Evolutionary conservation across 2,797 vertebrate genomes (phyloP).

Genomic region (Kryptolebias ocellatus): DNA sequence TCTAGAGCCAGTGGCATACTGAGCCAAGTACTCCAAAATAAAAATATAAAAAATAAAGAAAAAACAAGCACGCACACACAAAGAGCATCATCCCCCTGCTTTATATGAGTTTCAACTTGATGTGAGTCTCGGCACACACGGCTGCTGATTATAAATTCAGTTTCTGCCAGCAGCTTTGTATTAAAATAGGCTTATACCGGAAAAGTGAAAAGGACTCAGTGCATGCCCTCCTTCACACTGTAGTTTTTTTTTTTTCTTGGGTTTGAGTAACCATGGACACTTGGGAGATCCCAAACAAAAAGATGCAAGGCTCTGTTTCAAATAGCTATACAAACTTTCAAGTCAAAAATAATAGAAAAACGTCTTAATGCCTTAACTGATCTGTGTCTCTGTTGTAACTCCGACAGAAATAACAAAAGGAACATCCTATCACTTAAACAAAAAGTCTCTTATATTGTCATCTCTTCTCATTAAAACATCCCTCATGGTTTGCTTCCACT

Average conservation of each 20-base stretch:
- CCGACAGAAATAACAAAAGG: not conserved
- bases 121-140: conserved; percentile 31
- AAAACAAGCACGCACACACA: not conserved
- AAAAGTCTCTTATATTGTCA: not conserved
- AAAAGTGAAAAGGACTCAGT: conserved; percentile 17
- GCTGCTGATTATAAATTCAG: conserved; percentile 44
- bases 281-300: not conserved
- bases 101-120: conserved; percentile 20
- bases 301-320: not conserved
- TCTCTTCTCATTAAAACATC: not conserved
- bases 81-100: conserved; percentile 3
- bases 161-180: conserved; percentile 38
- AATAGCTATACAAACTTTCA: not conserved
- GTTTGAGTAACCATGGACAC: not conserved
- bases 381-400: too few species aligned
- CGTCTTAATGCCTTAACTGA: too few species aligned
- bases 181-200: conserved; percentile 35
- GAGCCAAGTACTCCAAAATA: conserved; percentile 60
- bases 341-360: too few species aligned
- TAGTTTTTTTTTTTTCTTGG: not conserved
- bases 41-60: conserved; percentile 5
- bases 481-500: not conserved
- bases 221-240: not conserved
- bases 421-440: not conserved
- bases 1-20: conserved; percentile 48